phyloP scores from a whole-genome alignment of 2,797 vertebrate species.

The Geotrypetes seraphini region DNA sequence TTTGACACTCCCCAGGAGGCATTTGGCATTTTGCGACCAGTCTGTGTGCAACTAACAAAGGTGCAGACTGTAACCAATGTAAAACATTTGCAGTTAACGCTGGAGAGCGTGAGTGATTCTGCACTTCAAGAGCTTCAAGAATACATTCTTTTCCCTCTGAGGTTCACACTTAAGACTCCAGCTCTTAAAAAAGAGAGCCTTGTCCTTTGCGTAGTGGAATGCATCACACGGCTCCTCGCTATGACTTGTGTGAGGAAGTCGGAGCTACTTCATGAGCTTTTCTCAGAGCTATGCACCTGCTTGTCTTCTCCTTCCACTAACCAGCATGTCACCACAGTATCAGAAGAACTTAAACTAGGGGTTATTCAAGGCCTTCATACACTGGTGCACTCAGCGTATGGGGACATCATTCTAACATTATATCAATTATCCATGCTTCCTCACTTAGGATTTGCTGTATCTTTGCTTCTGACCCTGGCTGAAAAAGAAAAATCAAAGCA shows the following conservation, averaged over 20 bases:
- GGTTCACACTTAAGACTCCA: conserved; percentile 72
- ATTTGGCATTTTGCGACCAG: conserved; percentile 76
- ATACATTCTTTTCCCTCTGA: conserved; percentile 85
- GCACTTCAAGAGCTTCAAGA: conserved; percentile 86
- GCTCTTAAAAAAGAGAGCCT: conserved; percentile 63
- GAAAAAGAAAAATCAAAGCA: conserved; percentile 73
- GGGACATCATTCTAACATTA: conserved; percentile 62
- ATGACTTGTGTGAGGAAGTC: conserved; percentile 68
- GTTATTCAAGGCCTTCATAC: conserved; percentile 62
- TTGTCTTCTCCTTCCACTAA: conserved; percentile 57
- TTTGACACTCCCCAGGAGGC: conserved; percentile 76
- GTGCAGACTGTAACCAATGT: conserved; percentile 67
- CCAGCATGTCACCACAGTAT: conserved; percentile 41
- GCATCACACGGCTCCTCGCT: conserved; percentile 63
- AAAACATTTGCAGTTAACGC: conserved; percentile 45
- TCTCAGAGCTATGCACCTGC: conserved; percentile 79
- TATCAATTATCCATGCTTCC: conserved; percentile 72
- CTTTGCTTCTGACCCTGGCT: conserved; percentile 69
- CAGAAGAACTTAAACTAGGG: conserved; percentile 76
- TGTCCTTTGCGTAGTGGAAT: conserved; percentile 61
- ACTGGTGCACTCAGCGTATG: conserved; percentile 71
- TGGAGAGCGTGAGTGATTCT: conserved; percentile 59
- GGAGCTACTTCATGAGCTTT: conserved; percentile 68
- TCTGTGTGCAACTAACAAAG: conserved; percentile 75
- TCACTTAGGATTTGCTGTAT: conserved; percentile 74